Conservation (phyloP, 1,140 invertebrate genomes). For the silkworm (Bombyx mori) region DNA sequence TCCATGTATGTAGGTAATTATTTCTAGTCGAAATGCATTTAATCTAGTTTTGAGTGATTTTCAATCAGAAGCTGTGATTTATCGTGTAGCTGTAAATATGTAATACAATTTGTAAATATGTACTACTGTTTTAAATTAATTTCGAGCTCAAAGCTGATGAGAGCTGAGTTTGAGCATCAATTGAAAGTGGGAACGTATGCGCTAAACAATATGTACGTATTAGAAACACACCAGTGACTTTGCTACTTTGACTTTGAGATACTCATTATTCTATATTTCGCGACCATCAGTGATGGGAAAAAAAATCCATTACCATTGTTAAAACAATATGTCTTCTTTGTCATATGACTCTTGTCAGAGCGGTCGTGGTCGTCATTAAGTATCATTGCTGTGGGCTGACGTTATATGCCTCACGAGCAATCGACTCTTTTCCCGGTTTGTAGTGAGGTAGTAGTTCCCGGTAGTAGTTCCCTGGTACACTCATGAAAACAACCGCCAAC, state of each 20-base stretch:
- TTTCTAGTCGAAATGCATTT: slow-evolving; percentile 1
- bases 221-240: not conserved
- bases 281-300: too few species aligned
- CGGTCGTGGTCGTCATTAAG: too few species aligned
- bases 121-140: not conserved
- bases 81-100: slow-evolving; percentile 48
- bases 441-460: too few species aligned
- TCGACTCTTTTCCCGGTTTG: too few species aligned
- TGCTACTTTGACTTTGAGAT: not conserved
- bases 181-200: slow-evolving; percentile 35
- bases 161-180: slow-evolving; percentile 11
- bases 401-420: too few species aligned
- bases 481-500: too few species aligned
- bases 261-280: slow-evolving; percentile 1
- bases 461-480: too few species aligned
- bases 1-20: not conserved
- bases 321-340: too few species aligned
- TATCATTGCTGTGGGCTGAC: too few species aligned
- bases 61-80: slow-evolving; percentile 67
- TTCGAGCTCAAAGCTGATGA: slow-evolving; percentile 8
- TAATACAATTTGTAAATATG: slow-evolving; percentile 21
- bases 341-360: too few species aligned
- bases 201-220: slow-evolving; percentile 24
- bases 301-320: too few species aligned
- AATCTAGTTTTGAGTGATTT: slow-evolving; percentile 29